Evolutionary conservation across 2,113 vertebrate species (phyloP), one percentile per base, ranked within the genome.

Genomic region (Mormyrus lacerda): DNA sequence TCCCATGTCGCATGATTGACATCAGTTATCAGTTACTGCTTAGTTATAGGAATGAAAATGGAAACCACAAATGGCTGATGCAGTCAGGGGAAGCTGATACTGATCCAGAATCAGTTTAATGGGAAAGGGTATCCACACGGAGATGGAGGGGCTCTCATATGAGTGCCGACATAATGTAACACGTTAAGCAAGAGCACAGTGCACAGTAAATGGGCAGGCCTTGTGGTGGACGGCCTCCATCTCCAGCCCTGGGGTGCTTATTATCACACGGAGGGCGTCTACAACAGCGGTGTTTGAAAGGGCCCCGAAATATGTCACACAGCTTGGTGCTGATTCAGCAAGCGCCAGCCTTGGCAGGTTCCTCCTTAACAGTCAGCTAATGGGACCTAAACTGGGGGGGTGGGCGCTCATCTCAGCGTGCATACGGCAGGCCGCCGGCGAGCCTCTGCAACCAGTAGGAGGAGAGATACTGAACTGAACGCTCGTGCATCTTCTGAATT

Each of bases 281-380:
- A 87, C 27, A 87, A 21, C 35, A 55, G 47, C 48, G 55, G 85
- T 7, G 19, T 55, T 35, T 55, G 27, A 87, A 35, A 87, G 85
- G 48, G n/a, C n/a, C 50, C 50, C 31, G 2, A 87, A 51, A 87
- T 87, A 87, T 87, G 47, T 87, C 44, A 31, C n/a, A 45, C 48
- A 51, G 85, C 48, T 51, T 86, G 85, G 48, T 51, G 47, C 85
- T 86, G 85, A 86, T 48, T 86, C 85, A 86, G 82, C 82, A 45
- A 47, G 48, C 6, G 48, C 44, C 85, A 86, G 45, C 27, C 45
- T 51, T 86, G 85, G 85, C 85, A 51, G 48, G 24, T 15, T 51
- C 48, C 85, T 86, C n/a, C 85, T 86, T 31, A 86, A 31, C 85
- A 86, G 48, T 35, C 45, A 51, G 48, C 48, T 86, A 48, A 51